Conservation (phyloP, 2,888 invertebrate genomes). For the Reticulitermes lucifugus region DNA sequence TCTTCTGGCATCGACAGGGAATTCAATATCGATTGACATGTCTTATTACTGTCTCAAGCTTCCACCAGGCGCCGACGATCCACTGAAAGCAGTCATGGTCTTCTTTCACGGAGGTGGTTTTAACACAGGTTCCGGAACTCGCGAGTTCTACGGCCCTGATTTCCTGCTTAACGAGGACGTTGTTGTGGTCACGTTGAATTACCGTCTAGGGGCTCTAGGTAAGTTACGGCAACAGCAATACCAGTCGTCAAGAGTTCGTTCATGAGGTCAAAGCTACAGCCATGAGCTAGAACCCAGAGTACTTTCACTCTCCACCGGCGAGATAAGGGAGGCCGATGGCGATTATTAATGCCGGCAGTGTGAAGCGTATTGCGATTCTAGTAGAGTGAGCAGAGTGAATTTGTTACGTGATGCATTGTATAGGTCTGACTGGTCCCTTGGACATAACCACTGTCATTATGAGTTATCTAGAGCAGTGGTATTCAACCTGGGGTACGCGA, state of each 20-base stretch:
- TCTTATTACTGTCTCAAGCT: slow-evolving; percentile 24
- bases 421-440: too few relatives aligned
- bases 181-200: slow-evolving; percentile 58
- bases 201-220: slow-evolving; percentile 58
- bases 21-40: not conserved
- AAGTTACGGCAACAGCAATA: not conserved
- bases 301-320: too few relatives aligned
- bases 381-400: too few relatives aligned
- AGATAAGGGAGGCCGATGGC: too few relatives aligned
- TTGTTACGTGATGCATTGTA: too few relatives aligned
- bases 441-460: too few relatives aligned
- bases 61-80: not conserved
- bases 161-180: slow-evolving; percentile 57
- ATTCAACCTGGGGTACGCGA: too few relatives aligned
- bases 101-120: slow-evolving; percentile 58
- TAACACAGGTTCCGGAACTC: slow-evolving; percentile 55
- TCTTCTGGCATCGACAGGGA: too few relatives aligned
- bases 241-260: not conserved
- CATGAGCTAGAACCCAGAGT: too few relatives aligned
- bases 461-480: too few relatives aligned
- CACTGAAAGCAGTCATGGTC: slow-evolving; percentile 55
- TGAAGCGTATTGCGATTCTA: too few relatives aligned
- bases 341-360: too few relatives aligned
- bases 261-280: not conserved
- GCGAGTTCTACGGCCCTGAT: slow-evolving; percentile 54